These are phyloP conservation scores for Coracias cyanogaster DNA, from an alignment of 2,797 vertebrate species.

Conservation along the genomic window DNA sequence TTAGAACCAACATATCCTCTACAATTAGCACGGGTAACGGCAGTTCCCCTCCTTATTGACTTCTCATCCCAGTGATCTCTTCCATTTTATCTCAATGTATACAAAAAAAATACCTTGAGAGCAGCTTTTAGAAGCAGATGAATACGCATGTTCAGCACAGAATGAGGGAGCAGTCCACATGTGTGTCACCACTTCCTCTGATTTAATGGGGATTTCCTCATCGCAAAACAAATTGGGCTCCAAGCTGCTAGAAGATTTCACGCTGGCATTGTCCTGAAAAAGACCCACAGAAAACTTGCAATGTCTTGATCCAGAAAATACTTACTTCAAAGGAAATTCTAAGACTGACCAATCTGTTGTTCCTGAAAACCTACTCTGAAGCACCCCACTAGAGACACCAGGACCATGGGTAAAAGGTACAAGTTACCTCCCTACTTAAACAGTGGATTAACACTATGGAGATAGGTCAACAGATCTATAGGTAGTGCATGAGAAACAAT, in stretches of 20 bases:
- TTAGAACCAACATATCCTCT: neutral
- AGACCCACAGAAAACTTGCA: neutral
- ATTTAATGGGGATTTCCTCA: conserved; percentile 98
- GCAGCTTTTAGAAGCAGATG: conserved; percentile 96
- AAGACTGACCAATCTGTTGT: neutral
- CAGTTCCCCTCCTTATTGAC: neutral
- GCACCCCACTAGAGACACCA: neutral
- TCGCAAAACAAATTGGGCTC: conserved; percentile 93
- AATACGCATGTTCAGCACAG: conserved; percentile 96
- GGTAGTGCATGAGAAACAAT: neutral
- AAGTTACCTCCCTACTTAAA: neutral
- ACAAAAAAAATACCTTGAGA: conserved; percentile 87
- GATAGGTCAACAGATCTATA: neutral
- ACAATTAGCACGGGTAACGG: neutral
- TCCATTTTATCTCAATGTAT: neutral
- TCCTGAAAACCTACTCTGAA: neutral
- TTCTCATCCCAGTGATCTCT: neutral
- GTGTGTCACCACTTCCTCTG: conserved; percentile 97
- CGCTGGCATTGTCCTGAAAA: conserved; percentile 91
- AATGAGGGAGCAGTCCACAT: conserved; percentile 98
- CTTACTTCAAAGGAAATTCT: neutral
- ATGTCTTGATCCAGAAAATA: neutral
- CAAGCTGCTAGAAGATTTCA: conserved; percentile 91
- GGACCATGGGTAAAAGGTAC: neutral
- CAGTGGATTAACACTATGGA: neutral